Conservation (phyloP, 2,797 vertebrate species). For the Rhynchotus rufescens region DNA sequence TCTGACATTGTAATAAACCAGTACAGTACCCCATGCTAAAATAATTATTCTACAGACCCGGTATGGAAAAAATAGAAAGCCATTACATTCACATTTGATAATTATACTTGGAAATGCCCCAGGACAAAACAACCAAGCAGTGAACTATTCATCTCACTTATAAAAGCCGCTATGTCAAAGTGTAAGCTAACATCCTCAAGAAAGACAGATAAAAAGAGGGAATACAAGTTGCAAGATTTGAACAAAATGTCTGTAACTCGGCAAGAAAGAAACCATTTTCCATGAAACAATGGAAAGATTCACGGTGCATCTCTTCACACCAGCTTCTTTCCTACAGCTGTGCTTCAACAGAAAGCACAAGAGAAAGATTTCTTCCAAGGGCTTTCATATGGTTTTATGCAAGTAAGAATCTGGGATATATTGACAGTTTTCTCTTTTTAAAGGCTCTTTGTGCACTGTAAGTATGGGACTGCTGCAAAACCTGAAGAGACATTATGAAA, state of each 20-base stretch:
- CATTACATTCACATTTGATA: slow-evolving; percentile 41
- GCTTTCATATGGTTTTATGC: not conserved
- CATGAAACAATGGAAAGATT: not conserved
- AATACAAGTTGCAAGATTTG: not conserved
- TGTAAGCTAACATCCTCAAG: not conserved
- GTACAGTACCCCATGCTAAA: not conserved
- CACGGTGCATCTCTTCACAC: not conserved
- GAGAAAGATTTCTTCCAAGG: not conserved
- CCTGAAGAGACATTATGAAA: not conserved
- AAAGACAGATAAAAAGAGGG: not conserved
- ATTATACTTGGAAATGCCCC: slow-evolving; percentile 59
- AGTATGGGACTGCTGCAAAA: not conserved
- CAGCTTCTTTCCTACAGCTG: not conserved
- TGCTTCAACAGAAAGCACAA: not conserved
- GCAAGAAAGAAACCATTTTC: not conserved
- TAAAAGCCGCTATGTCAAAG: slow-evolving; percentile 28
- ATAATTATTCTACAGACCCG: not conserved
- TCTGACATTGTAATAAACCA: slow-evolving; percentile 4
- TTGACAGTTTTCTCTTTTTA: not conserved
- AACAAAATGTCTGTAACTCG: slow-evolving; percentile 24
- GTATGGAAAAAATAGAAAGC: not conserved
- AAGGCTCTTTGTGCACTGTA: not conserved
- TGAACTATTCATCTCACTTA: slow-evolving; percentile 45
- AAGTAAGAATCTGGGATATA: not conserved
- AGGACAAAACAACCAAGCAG: slow-evolving; percentile 35